Evolutionary conservation across 2,797 vertebrate genomes (phyloP).

Genomic region (Eulemur rubriventer): DNA sequence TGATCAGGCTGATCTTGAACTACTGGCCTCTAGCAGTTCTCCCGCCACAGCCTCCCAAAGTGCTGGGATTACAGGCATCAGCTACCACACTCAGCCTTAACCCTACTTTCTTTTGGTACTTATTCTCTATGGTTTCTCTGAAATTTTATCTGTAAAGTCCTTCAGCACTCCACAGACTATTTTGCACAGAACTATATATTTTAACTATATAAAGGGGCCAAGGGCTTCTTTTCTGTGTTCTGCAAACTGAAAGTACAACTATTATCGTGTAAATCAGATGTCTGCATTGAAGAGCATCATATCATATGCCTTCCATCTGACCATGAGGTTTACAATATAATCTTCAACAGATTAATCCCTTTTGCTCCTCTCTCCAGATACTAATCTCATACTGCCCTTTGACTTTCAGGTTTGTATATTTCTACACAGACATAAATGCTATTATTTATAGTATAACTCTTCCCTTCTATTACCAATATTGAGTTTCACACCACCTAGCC

Average conservation of each 20-base stretch:
- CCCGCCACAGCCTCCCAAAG: no score
- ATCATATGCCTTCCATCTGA: neutral
- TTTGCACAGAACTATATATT: neutral
- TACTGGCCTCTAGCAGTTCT: no score
- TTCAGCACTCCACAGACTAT: neutral
- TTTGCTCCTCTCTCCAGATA: neutral
- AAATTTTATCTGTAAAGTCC: conserved; percentile 16
- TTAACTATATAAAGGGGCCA: neutral
- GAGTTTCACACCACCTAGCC: neutral
- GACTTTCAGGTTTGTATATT: neutral
- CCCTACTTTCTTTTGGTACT: neutral
- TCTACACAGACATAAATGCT: neutral
- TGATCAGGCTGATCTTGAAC: no score
- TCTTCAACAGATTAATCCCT: neutral
- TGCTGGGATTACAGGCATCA: no score
- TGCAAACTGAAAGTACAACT: neutral
- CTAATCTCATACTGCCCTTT: neutral
- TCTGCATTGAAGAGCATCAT: neutral
- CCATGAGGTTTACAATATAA: neutral
- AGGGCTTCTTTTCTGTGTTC: neutral
- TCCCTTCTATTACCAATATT: neutral
- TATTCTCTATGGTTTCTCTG: neutral
- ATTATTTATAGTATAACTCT: neutral
- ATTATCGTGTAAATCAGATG: neutral
- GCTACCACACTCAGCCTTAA: no score